Base-by-base conservation (phyloP, 2,888 invertebrate genomes). In the Sinhomidia bicolor region DNA sequence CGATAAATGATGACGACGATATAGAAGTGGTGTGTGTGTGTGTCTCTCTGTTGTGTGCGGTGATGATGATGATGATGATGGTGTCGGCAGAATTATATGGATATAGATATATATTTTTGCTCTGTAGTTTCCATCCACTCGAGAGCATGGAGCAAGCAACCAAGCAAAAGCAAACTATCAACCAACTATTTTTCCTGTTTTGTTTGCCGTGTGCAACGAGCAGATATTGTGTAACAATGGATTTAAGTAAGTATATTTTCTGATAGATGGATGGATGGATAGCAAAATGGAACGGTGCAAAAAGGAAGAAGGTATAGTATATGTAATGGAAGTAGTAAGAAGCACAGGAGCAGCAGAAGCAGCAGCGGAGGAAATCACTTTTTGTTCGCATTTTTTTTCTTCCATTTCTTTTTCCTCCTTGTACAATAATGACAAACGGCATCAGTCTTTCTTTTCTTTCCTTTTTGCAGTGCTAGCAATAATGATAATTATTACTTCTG, bases 401-500 rank as follows among this genome's bases (percentile, higher is more conserved):
- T n/a, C n/a, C n/a, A n/a, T n/a, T n/a, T 60, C 26, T 23, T 60
- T 57, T 57, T 57, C 17, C 57, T 60, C 29, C 29, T 17, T 17
- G 10, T 60, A 14, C 29, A 36, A 65, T 36, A 65, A 36, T 65
- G 17, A 20, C 36, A 36, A n/a, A n/a, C n/a, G n/a, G n/a, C n/a
- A n/a, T n/a, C n/a, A n/a, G n/a, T n/a, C n/a, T n/a, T n/a, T n/a
- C n/a, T n/a, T n/a, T n/a, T n/a, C n/a, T n/a, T n/a, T n/a, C n/a
- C n/a, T n/a, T n/a, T n/a, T 3, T 65, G 36, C 65, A n/a, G 36
- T 36, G 9, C 29, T 4, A 36, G 36, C 17, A 32, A 14, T 65
- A 65, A 65, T 65, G 65, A 65, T 65, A 65, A 65, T 65, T 65
- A 65, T 65, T 65, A 36, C n/a, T n/a, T n/a, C n/a, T n/a, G n/a